These are phyloP conservation scores for Eurois occulta DNA, from an alignment of 2,888 invertebrate species.

Conservation along the genomic window DNA sequence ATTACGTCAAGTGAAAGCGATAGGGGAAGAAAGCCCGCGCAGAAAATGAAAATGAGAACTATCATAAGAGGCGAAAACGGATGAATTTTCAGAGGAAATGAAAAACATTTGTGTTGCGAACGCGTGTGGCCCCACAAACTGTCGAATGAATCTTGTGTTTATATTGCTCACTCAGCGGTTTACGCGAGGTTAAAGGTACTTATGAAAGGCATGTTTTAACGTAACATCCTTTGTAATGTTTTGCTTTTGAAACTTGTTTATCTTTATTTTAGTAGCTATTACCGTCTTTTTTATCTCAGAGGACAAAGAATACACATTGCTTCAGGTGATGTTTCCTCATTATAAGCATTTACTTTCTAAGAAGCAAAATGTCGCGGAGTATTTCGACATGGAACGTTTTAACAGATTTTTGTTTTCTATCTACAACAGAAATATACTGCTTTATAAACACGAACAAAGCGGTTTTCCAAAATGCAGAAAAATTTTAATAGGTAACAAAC, in stretches of 20 bases:
- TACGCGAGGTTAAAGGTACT: constrained; percentile 56
- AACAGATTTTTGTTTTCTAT: constrained; percentile 8
- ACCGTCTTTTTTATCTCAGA: constrained; percentile 38
- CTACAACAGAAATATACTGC: constrained; percentile 17
- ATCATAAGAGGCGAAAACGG: constrained; percentile 73
- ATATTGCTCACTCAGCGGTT: constrained; percentile 64
- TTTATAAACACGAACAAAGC: constrained; percentile 14
- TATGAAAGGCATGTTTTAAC: constrained; percentile 45
- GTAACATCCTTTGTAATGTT: constrained; percentile 57
- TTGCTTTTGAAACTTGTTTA: constrained; percentile 58
- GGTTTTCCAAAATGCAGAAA: constrained; percentile 19
- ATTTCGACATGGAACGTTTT: constrained; percentile 21
- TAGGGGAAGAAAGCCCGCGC: constrained; percentile 65
- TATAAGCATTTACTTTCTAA: constrained; percentile 29
- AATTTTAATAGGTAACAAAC: constrained; percentile 23
- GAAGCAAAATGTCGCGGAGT: constrained; percentile 15
- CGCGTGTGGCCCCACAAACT: constrained; percentile 64
- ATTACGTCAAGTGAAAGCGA: constrained; percentile 63
- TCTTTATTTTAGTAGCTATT: constrained; percentile 48
- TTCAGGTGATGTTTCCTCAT: constrained; percentile 25
- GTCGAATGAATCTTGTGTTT: constrained; percentile 67
- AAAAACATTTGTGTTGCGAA: constrained; percentile 71
- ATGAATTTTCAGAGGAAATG: constrained; percentile 73
- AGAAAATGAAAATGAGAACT: constrained; percentile 73
- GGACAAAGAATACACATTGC: constrained; percentile 48